Conservation (phyloP, 1,140 invertebrate genomes). For the Drosophila biarmipes region DNA sequence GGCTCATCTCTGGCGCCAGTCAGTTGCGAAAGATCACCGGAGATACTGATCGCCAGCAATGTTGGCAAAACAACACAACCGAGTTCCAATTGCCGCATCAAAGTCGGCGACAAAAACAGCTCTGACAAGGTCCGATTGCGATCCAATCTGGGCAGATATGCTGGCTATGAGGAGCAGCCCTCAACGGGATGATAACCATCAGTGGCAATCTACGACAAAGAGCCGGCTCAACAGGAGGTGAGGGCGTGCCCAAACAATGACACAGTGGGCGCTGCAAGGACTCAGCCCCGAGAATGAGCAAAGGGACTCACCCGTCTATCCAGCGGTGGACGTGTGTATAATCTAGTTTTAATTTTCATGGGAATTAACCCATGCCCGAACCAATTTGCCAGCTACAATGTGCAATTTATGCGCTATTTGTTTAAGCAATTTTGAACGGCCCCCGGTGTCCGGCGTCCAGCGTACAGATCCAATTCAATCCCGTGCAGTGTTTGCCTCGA, state of each 20-base stretch:
- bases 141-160: constrained; percentile 48
- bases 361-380: constrained; percentile 71
- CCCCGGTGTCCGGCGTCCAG: neutral
- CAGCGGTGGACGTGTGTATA: constrained; percentile 55
- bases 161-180: constrained; percentile 4
- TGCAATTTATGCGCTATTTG: constrained; percentile 71
- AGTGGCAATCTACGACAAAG: constrained; percentile 72
- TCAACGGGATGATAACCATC: constrained; percentile 56
- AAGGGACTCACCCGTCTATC: neutral
- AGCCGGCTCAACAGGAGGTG: constrained; percentile 38
- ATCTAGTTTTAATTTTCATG: constrained; percentile 82
- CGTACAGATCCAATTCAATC: constrained; percentile 1
- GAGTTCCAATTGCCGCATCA: constrained; percentile 47
- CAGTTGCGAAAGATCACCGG: constrained; percentile 62
- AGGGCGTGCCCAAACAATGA: constrained; percentile 79
- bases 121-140: constrained; percentile 42
- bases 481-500: constrained; percentile 33
- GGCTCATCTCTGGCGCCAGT: constrained; percentile 47
- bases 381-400: constrained; percentile 38
- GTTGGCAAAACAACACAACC: constrained; percentile 72
- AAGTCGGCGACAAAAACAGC: constrained; percentile 71
- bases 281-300: constrained; percentile 11
- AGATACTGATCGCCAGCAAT: constrained; percentile 51
- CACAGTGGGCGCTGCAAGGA: constrained; percentile 78
- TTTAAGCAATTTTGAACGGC: constrained; percentile 61